Base-by-base conservation (phyloP, 2,797 vertebrate species). In the Lepus oiostolus region DNA sequence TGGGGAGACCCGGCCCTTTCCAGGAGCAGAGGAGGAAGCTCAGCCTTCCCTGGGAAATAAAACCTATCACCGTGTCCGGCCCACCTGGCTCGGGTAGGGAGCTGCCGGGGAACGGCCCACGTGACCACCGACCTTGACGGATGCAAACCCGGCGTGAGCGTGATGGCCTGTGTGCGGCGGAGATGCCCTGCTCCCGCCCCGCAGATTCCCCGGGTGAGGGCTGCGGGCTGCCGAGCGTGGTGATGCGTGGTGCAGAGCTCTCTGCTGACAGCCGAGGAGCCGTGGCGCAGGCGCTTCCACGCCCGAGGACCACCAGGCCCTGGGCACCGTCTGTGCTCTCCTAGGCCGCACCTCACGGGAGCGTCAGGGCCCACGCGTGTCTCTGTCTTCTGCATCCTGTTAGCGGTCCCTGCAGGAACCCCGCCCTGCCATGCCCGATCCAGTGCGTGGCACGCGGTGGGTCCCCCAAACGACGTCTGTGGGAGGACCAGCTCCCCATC, bases 201-300 rank as follows among this genome's bases (percentile, higher is more conserved):
- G 1, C 10, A 11, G 84, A 58, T 38, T 26, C 76, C 17, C 30
- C 28, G 47, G 47, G 42, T 0, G 0, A 80, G 76, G 21, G n/a
- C 32, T 21, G n/a, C 21, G 16, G 85, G 35, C n/a, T 35, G 77
- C 88, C 0, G 0, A 0, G n/a, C 21, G 14, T n/a, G 32, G 47
- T 21, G 19, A 21, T 0, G 2, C 26, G 17, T 83, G 42, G 26
- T 22, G 7, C 26, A 47, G 94, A 65, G 52, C 71, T 74, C 50
- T 81, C 26, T 14, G 8, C 42, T 16, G 65, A 16, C 32, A 26
- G 14, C 62, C 7, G 2, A 26, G 5, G 1, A 2, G 3, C 4
- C 58, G 47, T 28, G 42, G 17, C 54, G 38, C 67, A 65, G 38
- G 63, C 6, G 8, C 42, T 9, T 71, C 60, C 71, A 87, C 30